Evolutionary conservation across 2,113 vertebrate species (phyloP), one percentile per base, ranked within the genome.

Genomic region (Cyrtonyx montezumae): DNA sequence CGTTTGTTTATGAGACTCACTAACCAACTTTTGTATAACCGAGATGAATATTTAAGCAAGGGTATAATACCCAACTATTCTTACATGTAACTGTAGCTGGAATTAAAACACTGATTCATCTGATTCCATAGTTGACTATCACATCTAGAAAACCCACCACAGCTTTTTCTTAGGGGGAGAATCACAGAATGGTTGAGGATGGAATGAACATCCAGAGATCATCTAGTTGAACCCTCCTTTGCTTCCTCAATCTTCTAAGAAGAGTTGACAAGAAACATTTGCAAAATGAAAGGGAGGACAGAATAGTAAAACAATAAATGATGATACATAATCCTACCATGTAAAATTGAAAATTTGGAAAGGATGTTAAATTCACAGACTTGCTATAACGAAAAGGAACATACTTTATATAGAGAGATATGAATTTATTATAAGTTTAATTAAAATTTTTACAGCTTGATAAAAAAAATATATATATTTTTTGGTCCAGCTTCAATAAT

Each of bases 331-430:
- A 3, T 32, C 19, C 40, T 67, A 43, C 10, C 4, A 22, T 6
- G 40, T 22, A 46, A 78, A 94, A 66, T 14, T 62, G 30, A 51
- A 83, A 74, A 46, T 9, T 68, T 26, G 13, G 9, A 62, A 79
- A 53, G 18, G 22, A n/a, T 36, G 10, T 34, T 71, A 32, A 62
- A 62, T 16, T 37, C 20, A 32, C 6, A 45, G 7, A 6, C 13
- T 49, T 79, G 16, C 2, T 84, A 30, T 22, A 22, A 8, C 4
- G 63, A 75, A 83, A 74, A 3, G 69, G 15, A 78, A 11, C 3
- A 58, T 2, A 13, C 0, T 51, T 49, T 13, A 4, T 51, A 26
- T 7, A 4, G 0, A 0, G 9, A 79, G 14, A 34, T 28, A 67
- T 58, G 12, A 59, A 26, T 49, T 79, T 46, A 30, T 49, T 63